Evolutionary conservation across 2,888 invertebrate species (phyloP), one percentile per base, ranked within the genome.

Genomic region (Vannuccia rotundouncinata): DNA sequence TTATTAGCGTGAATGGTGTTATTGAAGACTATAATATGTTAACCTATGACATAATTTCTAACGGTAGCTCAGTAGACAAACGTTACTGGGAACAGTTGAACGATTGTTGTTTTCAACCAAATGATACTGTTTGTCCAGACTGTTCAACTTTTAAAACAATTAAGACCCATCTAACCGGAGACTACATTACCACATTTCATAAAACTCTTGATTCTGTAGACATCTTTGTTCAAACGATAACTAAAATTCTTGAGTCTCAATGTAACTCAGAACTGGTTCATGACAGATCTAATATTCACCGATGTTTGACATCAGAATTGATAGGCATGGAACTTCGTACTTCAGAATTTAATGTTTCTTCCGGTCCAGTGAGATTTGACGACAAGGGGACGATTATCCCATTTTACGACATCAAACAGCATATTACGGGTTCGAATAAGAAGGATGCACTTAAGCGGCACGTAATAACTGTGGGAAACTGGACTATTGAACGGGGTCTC

Each of bases 341-440:
- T 5, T 25, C 13, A 1, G 59, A 77, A 31, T 77, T 77, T 59
- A 29, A 22, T 0, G 77, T 31, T 0, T 17, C 27, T 0, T 0
- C 29, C 1, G 31, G 77, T 45, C 0, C 17, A 1, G 77, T 77
- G 1, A 2, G 31, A 17, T 77, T 28, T 27, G 31, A 77, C 31
- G 25, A n/a, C 1, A 1, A 31, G 25, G 77, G 77, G 1, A 59
- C 31, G 17, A 25, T 31, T 22, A 22, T 30, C 17, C 77, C 77
- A 5, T 45, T 45, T 59, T 77, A 77, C 31, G 77, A 45, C 25
- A 59, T 77, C 1, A 59, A 77, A 27, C 77, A 77, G 31, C 77
- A 77, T 25, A n/a, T 27, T 1, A 45, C 31, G 29, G n/a, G 59
- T 1, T 17, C 66, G 2, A 66, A 66, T 66, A 27, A n/a, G 25